A percentile compares a stretch with the other conserved stretches of the same genome.
These are phyloP conservation scores for Dunckerocampus dactyliophorus DNA, from an alignment of 2,113 vertebrate genomes.

Conservation along the genomic window DNA sequence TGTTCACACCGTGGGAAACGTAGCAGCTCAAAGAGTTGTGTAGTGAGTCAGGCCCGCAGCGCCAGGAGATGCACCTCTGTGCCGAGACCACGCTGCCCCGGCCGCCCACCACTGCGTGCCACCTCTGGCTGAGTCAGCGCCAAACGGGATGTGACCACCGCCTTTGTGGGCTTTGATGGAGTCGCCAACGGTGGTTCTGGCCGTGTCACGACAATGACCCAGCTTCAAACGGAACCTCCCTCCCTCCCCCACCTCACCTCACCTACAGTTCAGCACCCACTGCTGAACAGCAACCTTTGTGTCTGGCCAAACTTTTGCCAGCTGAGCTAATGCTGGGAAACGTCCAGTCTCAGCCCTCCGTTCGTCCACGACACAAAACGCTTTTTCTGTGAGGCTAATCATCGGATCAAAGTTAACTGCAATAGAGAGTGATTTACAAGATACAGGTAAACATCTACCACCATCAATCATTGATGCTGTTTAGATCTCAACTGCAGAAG, in stretches of 20 bases:
- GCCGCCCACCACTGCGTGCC: background rate
- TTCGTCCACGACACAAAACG: constrained; percentile 36
- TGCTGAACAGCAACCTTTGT: constrained; percentile 60
- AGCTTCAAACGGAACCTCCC: constrained; percentile 24
- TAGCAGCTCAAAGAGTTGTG: constrained; percentile 34
- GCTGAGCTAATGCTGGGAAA: constrained; percentile 52
- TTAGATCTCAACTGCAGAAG: background rate
- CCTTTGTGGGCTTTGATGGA: constrained; percentile 25
- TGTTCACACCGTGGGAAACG: constrained; percentile 58
- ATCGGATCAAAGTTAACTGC: constrained; percentile 35
- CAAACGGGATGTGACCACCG: background rate
- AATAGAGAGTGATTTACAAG: constrained; percentile 37
- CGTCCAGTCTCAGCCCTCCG: constrained; percentile 30
- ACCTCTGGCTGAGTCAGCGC: constrained; percentile 23
- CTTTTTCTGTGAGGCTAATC: constrained; percentile 40
- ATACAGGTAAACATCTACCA: constrained; percentile 32
- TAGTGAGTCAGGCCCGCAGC: constrained; percentile 26
- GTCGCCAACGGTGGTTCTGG: constrained; percentile 8
- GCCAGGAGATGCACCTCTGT: constrained; percentile 36
- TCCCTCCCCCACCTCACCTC: no score
- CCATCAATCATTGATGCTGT: constrained; percentile 29
- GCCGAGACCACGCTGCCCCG: constrained; percentile 28
- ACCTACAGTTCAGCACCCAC: constrained; percentile 57
- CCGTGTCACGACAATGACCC: constrained; percentile 22
- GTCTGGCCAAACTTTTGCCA: constrained; percentile 36